Evolutionary conservation across 2,113 vertebrate genomes (phyloP).

Genomic region (Uropsilus gracilis): DNA sequence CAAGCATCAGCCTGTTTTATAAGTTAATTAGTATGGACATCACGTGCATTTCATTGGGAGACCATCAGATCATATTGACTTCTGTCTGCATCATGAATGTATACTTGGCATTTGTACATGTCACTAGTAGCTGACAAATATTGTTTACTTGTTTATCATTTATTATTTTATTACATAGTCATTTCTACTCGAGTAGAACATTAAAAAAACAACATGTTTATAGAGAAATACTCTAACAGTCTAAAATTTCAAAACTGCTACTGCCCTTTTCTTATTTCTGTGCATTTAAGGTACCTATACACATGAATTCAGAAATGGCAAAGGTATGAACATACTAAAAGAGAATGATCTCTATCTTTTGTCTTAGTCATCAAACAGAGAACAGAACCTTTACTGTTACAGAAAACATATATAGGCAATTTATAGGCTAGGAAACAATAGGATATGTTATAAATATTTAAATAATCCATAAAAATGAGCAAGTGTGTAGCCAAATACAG

Average conservation of each 20-base stretch:
- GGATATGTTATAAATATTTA: neutral
- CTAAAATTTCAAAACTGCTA: neutral
- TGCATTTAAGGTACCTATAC: neutral
- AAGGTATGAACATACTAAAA: neutral
- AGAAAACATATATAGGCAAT: neutral
- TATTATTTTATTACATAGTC: neutral
- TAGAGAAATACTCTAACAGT: neutral
- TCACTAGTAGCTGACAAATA: neutral
- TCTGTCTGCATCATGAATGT: neutral
- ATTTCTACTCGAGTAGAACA: constrained; percentile 8
- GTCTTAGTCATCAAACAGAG: too few relatives aligned
- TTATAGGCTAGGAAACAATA: neutral
- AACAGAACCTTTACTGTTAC: neutral
- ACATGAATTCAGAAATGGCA: neutral
- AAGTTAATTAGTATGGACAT: constrained; percentile 70
- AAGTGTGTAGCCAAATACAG: neutral
- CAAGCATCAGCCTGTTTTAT: constrained; percentile 46
- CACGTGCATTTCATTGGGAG: constrained; percentile 46
- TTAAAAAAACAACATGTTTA: neutral
- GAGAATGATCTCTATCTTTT: neutral
- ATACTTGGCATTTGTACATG: neutral
- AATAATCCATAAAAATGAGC: neutral
- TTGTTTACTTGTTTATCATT: neutral
- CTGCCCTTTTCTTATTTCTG: neutral
- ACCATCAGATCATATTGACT: constrained; percentile 38